Evolutionary conservation across 2,797 vertebrate species (phyloP).

Genomic region (Syngnathus acus): DNA sequence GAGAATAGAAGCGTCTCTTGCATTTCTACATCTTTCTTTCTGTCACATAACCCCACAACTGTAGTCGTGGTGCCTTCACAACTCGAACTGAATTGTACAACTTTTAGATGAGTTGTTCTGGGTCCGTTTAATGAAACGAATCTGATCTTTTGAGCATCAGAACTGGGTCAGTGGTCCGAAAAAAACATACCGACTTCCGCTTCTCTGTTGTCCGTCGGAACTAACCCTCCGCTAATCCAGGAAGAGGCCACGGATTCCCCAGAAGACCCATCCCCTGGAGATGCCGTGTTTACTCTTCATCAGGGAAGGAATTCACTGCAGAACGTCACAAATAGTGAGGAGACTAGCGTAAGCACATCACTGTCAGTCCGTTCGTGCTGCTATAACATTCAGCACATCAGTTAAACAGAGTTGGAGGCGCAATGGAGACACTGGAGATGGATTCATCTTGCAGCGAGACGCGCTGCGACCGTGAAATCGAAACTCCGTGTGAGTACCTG

Average conservation of each 20-base stretch:
- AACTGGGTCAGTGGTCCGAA: conserved; percentile 35
- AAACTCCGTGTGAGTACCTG: conserved; percentile 51
- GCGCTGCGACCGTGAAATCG: conserved; percentile 18
- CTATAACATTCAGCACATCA: background rate
- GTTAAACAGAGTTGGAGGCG: conserved; percentile 8
- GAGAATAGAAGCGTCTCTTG: background rate
- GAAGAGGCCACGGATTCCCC: conserved; percentile 51
- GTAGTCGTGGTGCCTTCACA: background rate
- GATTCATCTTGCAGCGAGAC: conserved; percentile 40
- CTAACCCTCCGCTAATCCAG: conserved; percentile 26
- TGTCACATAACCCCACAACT: no score
- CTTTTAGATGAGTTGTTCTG: background rate
- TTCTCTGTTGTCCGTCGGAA: background rate
- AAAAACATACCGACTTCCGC: conserved; percentile 11
- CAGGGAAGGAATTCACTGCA: conserved; percentile 27
- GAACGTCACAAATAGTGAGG: conserved; percentile 28
- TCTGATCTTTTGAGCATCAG: conserved; percentile 35
- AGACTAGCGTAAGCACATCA: background rate
- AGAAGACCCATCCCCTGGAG: conserved; percentile 44
- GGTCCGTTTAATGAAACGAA: background rate
- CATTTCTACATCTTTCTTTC: background rate
- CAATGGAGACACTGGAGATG: conserved; percentile 26
- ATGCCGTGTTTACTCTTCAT: conserved; percentile 51
- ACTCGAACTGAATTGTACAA: background rate
- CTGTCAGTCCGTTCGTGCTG: background rate